Percentiles rank a stretch among this genome's conserved stretches.
phyloP scores from a whole-genome alignment of 2,888 invertebrate species.

The Lasioglossum calceatum region DNA sequence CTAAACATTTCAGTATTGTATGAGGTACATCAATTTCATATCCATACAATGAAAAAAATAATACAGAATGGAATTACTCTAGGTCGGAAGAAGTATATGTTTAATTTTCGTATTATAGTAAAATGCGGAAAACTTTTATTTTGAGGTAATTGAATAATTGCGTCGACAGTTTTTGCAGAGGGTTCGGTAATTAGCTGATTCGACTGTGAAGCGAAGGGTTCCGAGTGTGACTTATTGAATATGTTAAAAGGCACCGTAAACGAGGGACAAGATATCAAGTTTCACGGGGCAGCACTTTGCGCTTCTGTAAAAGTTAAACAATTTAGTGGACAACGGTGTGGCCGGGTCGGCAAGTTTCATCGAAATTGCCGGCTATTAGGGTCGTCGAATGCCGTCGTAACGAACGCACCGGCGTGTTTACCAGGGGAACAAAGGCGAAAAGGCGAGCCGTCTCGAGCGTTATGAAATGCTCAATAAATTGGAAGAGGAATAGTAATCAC shows the following conservation, averaged over 20 bases:
- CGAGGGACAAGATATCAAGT: not conserved
- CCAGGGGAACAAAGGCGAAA: conserved; percentile 41
- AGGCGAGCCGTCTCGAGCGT: conserved; percentile 52
- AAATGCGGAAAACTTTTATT: not conserved
- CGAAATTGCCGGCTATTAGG: conserved; percentile 15
- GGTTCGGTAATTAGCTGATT: too few species aligned
- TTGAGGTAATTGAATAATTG: not conserved
- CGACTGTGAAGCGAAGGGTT: not conserved
- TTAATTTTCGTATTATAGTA: too few species aligned
- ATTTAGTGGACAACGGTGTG: not conserved
- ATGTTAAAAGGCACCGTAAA: not conserved
- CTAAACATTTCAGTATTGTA: too few species aligned
- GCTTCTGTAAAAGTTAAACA: not conserved
- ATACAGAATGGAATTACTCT: too few species aligned
- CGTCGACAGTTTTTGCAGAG: not conserved
- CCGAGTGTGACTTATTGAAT: not conserved
- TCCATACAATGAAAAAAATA: too few species aligned
- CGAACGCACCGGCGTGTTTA: conserved; percentile 16
- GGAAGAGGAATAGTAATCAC: conserved; percentile 53
- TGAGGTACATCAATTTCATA: too few species aligned
- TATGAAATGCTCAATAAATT: conserved; percentile 56
- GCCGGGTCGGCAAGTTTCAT: not conserved
- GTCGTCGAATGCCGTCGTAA: conserved; percentile 19
- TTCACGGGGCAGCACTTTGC: not conserved
- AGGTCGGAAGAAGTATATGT: too few species aligned